These are phyloP conservation scores for Galagoides demidoff DNA, from an alignment of 2,797 vertebrate species.

Conservation along the genomic window DNA sequence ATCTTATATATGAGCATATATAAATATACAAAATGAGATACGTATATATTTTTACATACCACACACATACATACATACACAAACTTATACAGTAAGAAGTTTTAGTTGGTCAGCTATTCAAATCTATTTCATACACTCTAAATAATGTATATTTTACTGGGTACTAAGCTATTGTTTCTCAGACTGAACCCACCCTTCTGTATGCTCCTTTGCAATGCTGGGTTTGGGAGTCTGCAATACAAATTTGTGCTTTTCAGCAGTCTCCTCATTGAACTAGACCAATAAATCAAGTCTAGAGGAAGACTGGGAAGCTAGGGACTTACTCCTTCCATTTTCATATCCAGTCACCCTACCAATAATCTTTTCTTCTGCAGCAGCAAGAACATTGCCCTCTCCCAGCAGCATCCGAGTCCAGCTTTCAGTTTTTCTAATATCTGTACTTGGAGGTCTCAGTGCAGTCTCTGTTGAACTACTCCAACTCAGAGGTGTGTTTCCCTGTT, in stretches of 20 bases:
- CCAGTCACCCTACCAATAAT: fast-evolving
- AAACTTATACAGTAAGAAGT: background rate
- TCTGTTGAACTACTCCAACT: background rate
- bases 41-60: background rate
- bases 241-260: background rate
- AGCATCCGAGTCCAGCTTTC: background rate
- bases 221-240: background rate
- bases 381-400: fast-evolving
- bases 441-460: background rate
- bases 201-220: background rate
- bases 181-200: background rate
- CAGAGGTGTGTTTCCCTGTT: background rate
- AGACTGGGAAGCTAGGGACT: background rate
- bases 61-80: background rate
- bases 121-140: background rate
- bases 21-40: too few species aligned
- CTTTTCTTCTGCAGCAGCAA: background rate
- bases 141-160: background rate
- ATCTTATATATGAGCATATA: background rate
- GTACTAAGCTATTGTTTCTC: background rate
- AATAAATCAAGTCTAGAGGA: background rate
- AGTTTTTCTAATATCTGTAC: background rate
- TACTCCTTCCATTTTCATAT: background rate
- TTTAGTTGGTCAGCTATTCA: background rate
- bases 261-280: background rate